Conservation (phyloP, 1,140 invertebrate genomes). For the Drosophila rufa region DNA sequence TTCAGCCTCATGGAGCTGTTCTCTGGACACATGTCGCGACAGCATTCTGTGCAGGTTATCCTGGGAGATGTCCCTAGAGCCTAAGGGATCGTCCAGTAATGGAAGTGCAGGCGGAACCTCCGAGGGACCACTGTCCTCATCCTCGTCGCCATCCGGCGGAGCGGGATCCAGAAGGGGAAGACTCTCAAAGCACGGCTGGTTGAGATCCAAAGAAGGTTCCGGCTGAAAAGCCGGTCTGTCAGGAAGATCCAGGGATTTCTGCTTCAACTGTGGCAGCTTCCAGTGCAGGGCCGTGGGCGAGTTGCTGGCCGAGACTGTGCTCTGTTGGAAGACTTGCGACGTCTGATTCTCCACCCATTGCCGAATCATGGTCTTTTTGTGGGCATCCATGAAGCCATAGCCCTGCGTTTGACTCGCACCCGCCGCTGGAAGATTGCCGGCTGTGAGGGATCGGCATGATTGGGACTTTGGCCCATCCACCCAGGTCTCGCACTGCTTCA, state of each 20-base stretch:
- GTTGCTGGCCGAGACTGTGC: conserved; percentile 64
- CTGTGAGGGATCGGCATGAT: conserved; percentile 71
- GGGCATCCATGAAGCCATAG: conserved; percentile 95
- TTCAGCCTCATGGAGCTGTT: conserved; percentile 85
- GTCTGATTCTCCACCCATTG: conserved; percentile 97
- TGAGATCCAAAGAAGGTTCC: conserved; percentile 41
- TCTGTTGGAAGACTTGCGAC: conserved; percentile 88
- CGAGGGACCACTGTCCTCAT: conserved; percentile 90
- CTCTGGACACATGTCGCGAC: conserved; percentile 85
- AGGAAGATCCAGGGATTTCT: conserved; percentile 76
- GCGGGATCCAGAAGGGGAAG: conserved; percentile 62
- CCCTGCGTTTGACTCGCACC: conserved; percentile 82
- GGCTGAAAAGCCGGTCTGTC: conserved; percentile 57
- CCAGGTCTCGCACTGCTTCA: conserved; percentile 95
- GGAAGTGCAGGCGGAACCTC: conserved; percentile 91
- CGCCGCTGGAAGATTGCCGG: conserved; percentile 77
- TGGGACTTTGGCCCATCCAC: conserved; percentile 93
- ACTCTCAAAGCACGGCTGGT: conserved; percentile 40
- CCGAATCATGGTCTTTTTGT: conserved; percentile 96
- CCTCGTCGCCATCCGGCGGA: conserved; percentile 87
- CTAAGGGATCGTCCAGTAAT: conserved; percentile 90
- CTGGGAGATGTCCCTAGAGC: conserved; percentile 91
- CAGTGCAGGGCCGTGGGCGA: conserved; percentile 69
- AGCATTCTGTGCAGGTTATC: conserved; percentile 90
- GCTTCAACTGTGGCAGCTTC: conserved; percentile 81